These are phyloP conservation scores for Vombatus ursinus DNA, from an alignment of 2,113 vertebrate species.

Conservation along the genomic window DNA sequence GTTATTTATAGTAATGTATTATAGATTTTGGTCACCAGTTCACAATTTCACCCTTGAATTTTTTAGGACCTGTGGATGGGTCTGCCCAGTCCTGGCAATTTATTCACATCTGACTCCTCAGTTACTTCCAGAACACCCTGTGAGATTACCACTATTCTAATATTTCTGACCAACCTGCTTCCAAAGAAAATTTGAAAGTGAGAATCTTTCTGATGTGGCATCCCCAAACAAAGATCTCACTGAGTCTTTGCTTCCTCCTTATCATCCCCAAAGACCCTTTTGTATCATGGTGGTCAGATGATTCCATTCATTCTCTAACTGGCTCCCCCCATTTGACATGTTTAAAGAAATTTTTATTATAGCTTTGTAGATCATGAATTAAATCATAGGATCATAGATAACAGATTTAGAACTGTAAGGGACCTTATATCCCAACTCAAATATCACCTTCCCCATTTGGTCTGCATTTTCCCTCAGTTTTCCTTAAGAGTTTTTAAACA, in stretches of 20 bases:
- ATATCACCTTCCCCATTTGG: background rate
- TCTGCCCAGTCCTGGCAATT: background rate
- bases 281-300: background rate
- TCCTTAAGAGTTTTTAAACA: background rate
- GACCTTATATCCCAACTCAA: background rate
- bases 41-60: background rate
- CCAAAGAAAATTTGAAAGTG: conserved; percentile 8
- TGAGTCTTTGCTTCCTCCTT: background rate
- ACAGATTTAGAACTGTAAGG: background rate
- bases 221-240: background rate
- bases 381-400: background rate
- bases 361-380: background rate
- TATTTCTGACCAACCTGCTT: background rate
- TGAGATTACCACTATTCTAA: background rate
- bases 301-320: background rate
- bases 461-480: background rate
- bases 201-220: background rate
- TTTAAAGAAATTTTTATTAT: background rate
- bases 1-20: background rate
- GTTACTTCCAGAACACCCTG: background rate
- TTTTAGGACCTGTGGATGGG: background rate
- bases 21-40: background rate
- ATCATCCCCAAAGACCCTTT: background rate
- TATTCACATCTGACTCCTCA: background rate
- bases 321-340: background rate